Evolutionary conservation across 2,797 vertebrate species (phyloP).

Genomic region (Agapornis canus): DNA sequence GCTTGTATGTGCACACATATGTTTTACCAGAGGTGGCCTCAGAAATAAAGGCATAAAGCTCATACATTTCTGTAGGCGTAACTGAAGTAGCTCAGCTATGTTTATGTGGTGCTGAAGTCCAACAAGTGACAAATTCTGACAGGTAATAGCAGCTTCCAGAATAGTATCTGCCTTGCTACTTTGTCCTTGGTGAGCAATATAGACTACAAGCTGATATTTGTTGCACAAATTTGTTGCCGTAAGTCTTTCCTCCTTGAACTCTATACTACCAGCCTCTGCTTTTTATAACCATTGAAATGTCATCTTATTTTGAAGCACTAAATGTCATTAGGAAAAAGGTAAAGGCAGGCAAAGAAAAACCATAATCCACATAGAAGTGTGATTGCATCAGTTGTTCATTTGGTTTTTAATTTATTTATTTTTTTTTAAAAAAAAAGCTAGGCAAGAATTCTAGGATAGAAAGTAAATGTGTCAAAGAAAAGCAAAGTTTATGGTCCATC

Average conservation of each 20-base stretch:
- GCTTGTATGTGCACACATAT: no score
- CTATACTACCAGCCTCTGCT: neutral
- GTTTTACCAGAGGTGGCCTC: neutral
- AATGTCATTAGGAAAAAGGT: neutral
- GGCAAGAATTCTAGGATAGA: no score
- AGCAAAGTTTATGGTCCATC: no score
- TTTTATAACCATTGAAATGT: neutral
- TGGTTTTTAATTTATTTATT: no score
- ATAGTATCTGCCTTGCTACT: fast-evolving
- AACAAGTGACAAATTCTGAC: neutral
- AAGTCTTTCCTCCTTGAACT: neutral
- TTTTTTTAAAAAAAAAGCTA: no score
- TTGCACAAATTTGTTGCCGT: neutral
- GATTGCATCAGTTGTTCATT: neutral
- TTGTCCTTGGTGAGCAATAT: neutral
- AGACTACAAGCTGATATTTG: neutral
- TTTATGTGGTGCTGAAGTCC: neutral
- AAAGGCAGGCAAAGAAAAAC: neutral
- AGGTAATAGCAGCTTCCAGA: neutral
- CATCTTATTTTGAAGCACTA: neutral
- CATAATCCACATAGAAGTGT: neutral
- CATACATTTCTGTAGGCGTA: neutral
- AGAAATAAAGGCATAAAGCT: neutral
- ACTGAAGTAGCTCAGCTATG: neutral
- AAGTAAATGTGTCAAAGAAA: no score